Evolutionary conservation across 2,113 vertebrate species (phyloP), one percentile per base, ranked within the genome.

Genomic region (Crotalus viridis): DNA sequence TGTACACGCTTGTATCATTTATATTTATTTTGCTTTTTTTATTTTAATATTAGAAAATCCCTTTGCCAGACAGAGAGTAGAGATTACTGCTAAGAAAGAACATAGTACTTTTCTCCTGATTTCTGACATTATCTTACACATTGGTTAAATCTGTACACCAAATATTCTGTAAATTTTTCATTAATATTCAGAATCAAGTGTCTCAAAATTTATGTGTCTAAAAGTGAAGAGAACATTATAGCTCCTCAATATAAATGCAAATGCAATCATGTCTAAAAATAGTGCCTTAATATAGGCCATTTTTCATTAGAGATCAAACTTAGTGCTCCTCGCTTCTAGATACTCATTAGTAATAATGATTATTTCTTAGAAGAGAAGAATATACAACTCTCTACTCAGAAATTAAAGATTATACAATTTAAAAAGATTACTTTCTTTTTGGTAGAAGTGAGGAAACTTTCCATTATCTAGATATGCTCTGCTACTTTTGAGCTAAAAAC

Each of bases 161-260:
- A 95, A 46, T 86, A 88, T 88, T 26, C 59, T 93, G 92, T 93
- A 97, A 21, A 91, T 93, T 97, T 92, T 87, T 93, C 95, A 96
- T 96, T 95, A 94, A 94, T 33, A 87, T 92, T 91, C 52, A 74
- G 93, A 93, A 90, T 89, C 89, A 51, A 95, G 28, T 93, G 91
- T 96, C 91, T 91, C 95, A 95, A 94, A 89, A 85, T 93, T 92
- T 89, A 93, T 95, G 90, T 13, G 95, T 94, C 59, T 21, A 89
- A 87, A 85, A 94, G 28, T 93, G 19, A 86, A 43, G 48, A 74
- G 39, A 55, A 91, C 56, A 91, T 22, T 91, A 55, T 46, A 54
- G 88, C 26, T 0, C 88, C 12, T 52, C 0, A 0, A 4, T 91
- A 33, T 91, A 94, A 92, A 1, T 0, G 88, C 51, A 17, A 5